Conservation (phyloP, 1,140 invertebrate genomes). For the Meloidogyne exigua region DNA sequence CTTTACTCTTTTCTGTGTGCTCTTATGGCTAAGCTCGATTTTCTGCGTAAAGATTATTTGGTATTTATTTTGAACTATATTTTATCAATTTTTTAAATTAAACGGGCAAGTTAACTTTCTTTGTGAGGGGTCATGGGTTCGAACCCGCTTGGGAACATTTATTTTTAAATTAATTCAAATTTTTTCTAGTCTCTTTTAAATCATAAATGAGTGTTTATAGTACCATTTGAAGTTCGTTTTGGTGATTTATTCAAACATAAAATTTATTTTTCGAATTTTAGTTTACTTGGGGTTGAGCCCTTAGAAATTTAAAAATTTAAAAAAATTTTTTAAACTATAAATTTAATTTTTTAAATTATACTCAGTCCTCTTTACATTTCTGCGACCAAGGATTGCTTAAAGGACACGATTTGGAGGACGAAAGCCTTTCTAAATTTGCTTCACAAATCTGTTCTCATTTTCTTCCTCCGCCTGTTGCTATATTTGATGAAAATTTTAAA, state of each 20-base stretch:
- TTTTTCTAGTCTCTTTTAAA: neutral
- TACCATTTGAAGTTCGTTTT: neutral
- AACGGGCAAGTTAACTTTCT: too few relatives aligned
- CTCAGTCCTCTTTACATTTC: constrained; percentile 30
- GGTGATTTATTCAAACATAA: too few relatives aligned
- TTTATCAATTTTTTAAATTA: too few relatives aligned
- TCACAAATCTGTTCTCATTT: constrained; percentile 34
- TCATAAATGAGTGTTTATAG: neutral
- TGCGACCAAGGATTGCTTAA: constrained; percentile 48
- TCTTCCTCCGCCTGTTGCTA: neutral
- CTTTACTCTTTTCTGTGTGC: constrained; percentile 41
- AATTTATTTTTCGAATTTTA: neutral
- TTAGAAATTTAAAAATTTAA: constrained; percentile 8
- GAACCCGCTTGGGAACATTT: neutral
- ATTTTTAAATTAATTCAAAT: constrained; percentile 18
- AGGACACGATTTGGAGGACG: constrained; percentile 44
- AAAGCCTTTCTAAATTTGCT: constrained; percentile 36
- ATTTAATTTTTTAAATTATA: constrained; percentile 1
- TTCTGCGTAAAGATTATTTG: constrained; percentile 25
- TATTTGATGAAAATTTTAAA: neutral
- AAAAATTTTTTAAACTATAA: constrained; percentile 1
- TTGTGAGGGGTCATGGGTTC: neutral
- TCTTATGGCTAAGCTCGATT: constrained; percentile 27
- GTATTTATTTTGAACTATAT: constrained; percentile 1
- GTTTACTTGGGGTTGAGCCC: neutral